Base-by-base conservation (phyloP, 92 coral and sea anemone species). In the Siderastrea siderea region DNA sequence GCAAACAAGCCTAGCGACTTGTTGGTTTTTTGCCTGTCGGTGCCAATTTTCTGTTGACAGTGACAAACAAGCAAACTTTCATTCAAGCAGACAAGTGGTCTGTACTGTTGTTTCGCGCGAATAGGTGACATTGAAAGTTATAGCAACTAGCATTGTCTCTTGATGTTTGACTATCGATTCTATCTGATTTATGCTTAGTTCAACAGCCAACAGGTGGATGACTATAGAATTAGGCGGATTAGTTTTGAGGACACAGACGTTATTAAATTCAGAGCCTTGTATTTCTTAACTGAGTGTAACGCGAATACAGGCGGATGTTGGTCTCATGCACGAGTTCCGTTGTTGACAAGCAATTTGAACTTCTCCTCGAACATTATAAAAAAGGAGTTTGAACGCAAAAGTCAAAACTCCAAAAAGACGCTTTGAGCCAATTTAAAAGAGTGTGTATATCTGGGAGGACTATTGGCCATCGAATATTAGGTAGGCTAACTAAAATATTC, bases 121-220 rank as follows among this genome's bases (percentile, higher is more conserved):
- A 47, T 15, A 59, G 67, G 54, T 50, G 75, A 38, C 54, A 81
- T 68, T 57, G 55, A 64, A 63, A 13, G 44, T 53, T 45, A 44
- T 15, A 44, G 68, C n/a, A 46, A 47, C 47, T 11, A 72, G 47
- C 51, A 54, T 68, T 81, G 77, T 55, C 46, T 58, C 44, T 5
- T 26, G n/a, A 14, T 38, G 13, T 47, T 70, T 81, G n/a, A 46
- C 67, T 81, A 54, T 55, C 86, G 65, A 26, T 55, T 45, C 10
- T 68, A 68, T 44, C 83, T 64, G 47, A 81, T 81, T 54, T n/a
- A 45, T 3, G 4, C 69, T 12, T 4, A 2, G 43, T 5, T 17
- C 17, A 50, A 26, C 74, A 64, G 49, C 68, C 54, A 81, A 81
- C 86, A 81, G 86, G 86, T 68, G 86, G 6, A 55, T 49, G 19